Conservation (phyloP, 2,113 vertebrate genomes). For the Puffinus mauretanicus region DNA sequence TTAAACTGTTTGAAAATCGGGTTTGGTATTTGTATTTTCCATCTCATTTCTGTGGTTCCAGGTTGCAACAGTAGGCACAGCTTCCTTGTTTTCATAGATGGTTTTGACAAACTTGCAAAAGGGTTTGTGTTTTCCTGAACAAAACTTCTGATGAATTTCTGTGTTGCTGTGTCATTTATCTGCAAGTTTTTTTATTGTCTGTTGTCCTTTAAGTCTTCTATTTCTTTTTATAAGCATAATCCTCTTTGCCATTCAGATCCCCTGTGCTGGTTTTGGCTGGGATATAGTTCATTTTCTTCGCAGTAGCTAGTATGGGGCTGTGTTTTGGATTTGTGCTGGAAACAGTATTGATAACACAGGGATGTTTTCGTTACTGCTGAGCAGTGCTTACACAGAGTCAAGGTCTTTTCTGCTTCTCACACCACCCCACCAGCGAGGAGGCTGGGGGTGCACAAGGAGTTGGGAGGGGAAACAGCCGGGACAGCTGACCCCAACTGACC, state of each 20-base stretch:
- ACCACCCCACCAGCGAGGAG: too few relatives aligned
- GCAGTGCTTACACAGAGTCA: too few relatives aligned
- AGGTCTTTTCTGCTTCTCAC: too few relatives aligned
- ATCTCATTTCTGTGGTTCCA: background rate
- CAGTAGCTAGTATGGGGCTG: too few relatives aligned
- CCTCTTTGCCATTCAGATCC: background rate
- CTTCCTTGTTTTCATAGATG: background rate
- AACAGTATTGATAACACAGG: too few relatives aligned
- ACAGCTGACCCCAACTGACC: too few relatives aligned
- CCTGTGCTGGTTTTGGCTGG: background rate
- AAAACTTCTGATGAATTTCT: background rate
- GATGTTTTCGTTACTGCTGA: too few relatives aligned
- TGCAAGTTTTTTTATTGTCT: background rate
- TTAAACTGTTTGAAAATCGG: background rate
- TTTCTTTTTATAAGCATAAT: background rate
- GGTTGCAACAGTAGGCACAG: background rate
- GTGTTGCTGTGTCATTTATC: background rate
- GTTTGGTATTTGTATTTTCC: background rate
- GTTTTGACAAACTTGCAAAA: background rate
- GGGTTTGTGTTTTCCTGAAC: background rate
- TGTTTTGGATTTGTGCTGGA: too few relatives aligned
- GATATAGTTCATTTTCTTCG: too few relatives aligned
- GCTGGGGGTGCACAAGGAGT: too few relatives aligned
- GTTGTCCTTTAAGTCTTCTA: background rate
- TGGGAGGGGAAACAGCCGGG: too few relatives aligned